Evolutionary conservation across 2,888 invertebrate species (phyloP), one percentile per base, ranked within the genome.

Genomic region (Glyphotaelius pellucidus): DNA sequence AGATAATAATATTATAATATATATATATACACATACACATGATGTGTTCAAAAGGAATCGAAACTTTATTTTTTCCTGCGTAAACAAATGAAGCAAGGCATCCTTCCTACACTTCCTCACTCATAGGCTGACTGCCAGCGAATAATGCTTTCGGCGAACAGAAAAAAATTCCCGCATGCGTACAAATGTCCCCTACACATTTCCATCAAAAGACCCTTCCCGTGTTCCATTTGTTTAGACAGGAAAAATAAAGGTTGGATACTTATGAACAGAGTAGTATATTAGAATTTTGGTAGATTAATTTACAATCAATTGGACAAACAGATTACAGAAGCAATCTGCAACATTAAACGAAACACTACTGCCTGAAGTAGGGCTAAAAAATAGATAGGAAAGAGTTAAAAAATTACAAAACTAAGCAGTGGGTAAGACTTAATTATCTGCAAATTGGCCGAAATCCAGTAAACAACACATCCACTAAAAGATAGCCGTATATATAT

Each of bases 381-480:
- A 25, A 80, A 89, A 89, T 80, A 86, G 19, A 67, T 80, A 47
- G 1, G 67, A 25, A 67, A n/a, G 35, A n/a, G 67, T 89, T 79
- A 79, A 89, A 67, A 32, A 35, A 79, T 35, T 79, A 89, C 52
- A 88, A 32, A 89, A 89, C n/a, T 89, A 89, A 38, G 25, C 79
- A 89, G 79, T 89, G 80, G 88, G 32, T 79, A 79, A 80, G 32
- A 32, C 79, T 38, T 79, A 67, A 67, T 42, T 25, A 89, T 12
- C 88, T 79, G 42, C 35, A 83, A 83, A 35, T 83, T n/a, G 67
- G 67, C 67, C 25, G n/a, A 67, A 67, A 67, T 67, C 67, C 67
- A 67, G 67, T 67, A 67, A 67, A 67, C 67, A 67, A 67, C 67
- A 67, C 67, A n/a, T 67, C 25, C 67, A 35, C 86, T 86, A 86